A percentile compares a stretch with the other conserved stretches of the same genome.
Evolutionary conservation across 2,888 invertebrate genomes (phyloP).

Genomic region (Ormia ochracea): DNA sequence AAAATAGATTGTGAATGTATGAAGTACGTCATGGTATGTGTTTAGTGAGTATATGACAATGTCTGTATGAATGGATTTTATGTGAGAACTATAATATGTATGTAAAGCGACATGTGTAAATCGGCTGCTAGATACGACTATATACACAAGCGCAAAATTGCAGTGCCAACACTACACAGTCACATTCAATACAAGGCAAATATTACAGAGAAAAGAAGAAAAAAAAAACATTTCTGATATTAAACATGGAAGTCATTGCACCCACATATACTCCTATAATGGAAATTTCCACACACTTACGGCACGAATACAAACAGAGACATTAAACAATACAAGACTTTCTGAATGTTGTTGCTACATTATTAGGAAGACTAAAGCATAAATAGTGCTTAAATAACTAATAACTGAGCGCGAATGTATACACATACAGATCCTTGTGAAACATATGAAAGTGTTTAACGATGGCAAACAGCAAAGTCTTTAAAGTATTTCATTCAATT

Average conservation of each 20-base stretch:
- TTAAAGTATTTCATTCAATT: too few species aligned
- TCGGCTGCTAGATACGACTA: background rate
- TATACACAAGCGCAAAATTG: background rate
- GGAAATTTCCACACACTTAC: background rate
- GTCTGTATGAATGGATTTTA: conserved; percentile 30
- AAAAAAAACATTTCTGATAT: conserved; percentile 1
- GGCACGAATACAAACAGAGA: background rate
- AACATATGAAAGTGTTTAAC: background rate
- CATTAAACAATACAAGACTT: conserved; percentile 29
- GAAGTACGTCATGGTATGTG: conserved; percentile 3
- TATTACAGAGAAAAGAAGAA: conserved; percentile 1
- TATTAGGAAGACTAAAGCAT: conserved; percentile 34
- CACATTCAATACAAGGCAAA: conserved; percentile 29
- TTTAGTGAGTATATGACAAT: conserved; percentile 21
- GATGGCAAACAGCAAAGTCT: too few species aligned
- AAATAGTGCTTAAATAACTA: conserved; percentile 43
- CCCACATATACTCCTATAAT: conserved; percentile 31
- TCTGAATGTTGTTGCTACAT: conserved; percentile 10
- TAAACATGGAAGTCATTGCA: conserved; percentile 56
- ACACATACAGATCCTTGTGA: background rate
- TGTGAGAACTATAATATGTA: conserved; percentile 20
- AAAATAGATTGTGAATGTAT: conserved; percentile 39
- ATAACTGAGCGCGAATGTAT: conserved; percentile 14
- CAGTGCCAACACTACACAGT: background rate
- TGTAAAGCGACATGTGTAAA: background rate